Evolutionary conservation across 2,797 vertebrate species (phyloP).

Genomic region (Lagocephalus sceleratus): DNA sequence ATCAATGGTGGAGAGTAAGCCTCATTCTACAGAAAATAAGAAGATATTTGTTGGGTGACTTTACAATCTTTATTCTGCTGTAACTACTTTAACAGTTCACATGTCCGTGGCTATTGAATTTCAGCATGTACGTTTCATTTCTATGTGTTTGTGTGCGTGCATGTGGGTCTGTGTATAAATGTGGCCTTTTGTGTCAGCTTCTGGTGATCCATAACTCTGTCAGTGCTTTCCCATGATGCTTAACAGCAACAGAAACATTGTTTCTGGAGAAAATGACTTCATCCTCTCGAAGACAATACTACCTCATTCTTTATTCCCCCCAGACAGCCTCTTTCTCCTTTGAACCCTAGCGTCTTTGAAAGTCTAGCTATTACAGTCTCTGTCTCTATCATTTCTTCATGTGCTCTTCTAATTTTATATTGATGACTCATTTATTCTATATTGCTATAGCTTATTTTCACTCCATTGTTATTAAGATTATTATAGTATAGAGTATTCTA

Average conservation of each 20-base stretch:
- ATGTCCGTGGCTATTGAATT: too few relatives aligned
- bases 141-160: neutral
- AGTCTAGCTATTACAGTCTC: conserved; percentile 15
- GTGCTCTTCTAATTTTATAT: too few relatives aligned
- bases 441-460: neutral
- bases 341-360: too few relatives aligned
- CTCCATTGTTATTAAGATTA: too few relatives aligned
- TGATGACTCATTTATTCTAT: neutral
- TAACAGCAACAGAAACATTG: conserved; percentile 57
- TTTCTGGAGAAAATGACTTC: conserved; percentile 61
- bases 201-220: conserved; percentile 64
- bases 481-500: too few relatives aligned
- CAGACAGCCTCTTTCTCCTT: conserved; percentile 23
- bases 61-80: too few relatives aligned
- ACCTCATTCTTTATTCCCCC: conserved; percentile 44
- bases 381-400: conserved; percentile 17
- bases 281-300: conserved; percentile 51
- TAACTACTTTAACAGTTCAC: too few relatives aligned
- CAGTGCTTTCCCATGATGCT: conserved; percentile 61
- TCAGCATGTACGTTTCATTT: too few relatives aligned
- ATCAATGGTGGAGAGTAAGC: too few relatives aligned
- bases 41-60: too few relatives aligned
- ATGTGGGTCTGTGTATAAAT: conserved; percentile 1
- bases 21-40: too few relatives aligned
- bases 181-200: conserved; percentile 25